These are phyloP conservation scores for Morpho helenor DNA, from an alignment of 2,888 invertebrate genomes.

Conservation along the genomic window DNA sequence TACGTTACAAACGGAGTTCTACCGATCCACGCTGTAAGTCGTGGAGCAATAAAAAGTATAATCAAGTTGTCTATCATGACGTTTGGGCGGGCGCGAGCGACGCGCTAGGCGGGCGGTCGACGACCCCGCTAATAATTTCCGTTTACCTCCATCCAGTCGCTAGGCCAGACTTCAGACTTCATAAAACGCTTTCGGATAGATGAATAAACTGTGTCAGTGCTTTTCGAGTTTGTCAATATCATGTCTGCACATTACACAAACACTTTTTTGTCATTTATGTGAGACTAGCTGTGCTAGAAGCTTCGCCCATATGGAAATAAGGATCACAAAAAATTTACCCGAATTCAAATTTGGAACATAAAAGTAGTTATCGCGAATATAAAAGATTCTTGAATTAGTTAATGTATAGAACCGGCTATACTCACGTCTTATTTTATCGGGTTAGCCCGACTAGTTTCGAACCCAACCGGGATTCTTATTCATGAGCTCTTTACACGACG, in stretches of 20 bases:
- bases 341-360: no score
- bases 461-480: no score
- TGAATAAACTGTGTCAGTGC: conserved; percentile 1
- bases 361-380: no score
- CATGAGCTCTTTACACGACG: no score
- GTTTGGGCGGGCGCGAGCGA: conserved; percentile 60
- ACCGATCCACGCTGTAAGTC: conserved; percentile 13
- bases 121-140: conserved; percentile 73
- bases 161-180: conserved; percentile 38
- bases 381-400: no score
- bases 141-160: conserved; percentile 62
- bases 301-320: no score
- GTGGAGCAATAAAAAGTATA: conserved; percentile 25
- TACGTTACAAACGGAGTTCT: not conserved
- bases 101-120: conserved; percentile 38
- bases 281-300: no score
- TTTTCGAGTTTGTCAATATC: not conserved
- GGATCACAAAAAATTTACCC: no score
- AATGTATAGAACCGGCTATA: no score
- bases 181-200: conserved; percentile 13
- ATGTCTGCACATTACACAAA: not conserved
- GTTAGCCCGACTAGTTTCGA: no score
- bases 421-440: no score
- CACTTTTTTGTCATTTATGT: no score
- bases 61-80: conserved; percentile 33